A percentile compares a stretch with the other conserved stretches of the same genome.
These are phyloP conservation scores for Montifringilla adamsi DNA, from an alignment of 2,113 vertebrate species.

Conservation along the genomic window DNA sequence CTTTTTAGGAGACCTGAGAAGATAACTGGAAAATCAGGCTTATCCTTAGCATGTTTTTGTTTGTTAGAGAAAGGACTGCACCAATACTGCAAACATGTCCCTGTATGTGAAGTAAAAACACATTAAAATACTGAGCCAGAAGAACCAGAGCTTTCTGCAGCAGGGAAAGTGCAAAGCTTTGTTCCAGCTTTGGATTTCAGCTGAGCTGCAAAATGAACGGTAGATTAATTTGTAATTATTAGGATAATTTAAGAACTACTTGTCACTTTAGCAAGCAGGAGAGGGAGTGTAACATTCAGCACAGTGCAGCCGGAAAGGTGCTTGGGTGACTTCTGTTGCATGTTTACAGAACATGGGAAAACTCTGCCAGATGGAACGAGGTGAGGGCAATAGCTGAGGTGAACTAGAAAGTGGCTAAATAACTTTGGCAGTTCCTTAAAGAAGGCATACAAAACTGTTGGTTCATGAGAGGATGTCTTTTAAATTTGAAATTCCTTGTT, in stretches of 20 bases:
- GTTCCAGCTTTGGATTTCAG: neutral
- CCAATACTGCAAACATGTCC: neutral
- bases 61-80: neutral
- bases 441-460: neutral
- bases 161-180: neutral
- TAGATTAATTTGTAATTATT: neutral
- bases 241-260: neutral
- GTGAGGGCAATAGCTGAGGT: neutral
- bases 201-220: neutral
- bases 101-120: neutral
- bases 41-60: neutral
- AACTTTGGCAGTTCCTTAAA: neutral
- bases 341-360: neutral
- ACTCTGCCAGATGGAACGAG: neutral
- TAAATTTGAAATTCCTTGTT: constrained; percentile 3
- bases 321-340: neutral
- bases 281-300: neutral
- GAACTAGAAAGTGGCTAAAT: neutral
- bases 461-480: neutral
- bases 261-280: neutral
- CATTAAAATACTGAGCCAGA: neutral
- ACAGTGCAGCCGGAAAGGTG: neutral
- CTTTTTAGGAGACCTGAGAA: neutral
- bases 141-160: neutral
- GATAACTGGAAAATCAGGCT: neutral